Evolutionary conservation across 2,113 vertebrate genomes (phyloP).

Genomic region (Myocastor coypus): DNA sequence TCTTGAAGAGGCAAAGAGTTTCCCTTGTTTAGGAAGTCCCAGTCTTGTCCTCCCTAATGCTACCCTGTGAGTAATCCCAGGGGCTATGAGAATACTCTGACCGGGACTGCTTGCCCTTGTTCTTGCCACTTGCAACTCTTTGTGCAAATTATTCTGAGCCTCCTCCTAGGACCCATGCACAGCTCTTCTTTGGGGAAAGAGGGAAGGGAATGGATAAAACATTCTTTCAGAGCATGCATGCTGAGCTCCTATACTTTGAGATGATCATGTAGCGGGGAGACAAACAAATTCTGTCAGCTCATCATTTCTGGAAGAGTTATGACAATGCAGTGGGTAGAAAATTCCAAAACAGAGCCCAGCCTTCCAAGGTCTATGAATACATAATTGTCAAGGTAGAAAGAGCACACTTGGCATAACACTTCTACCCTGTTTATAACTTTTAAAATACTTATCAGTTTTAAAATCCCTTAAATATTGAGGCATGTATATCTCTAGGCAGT

Average conservation of each 20-base stretch:
- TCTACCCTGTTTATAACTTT: conserved; percentile 16
- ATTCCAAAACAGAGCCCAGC: background rate
- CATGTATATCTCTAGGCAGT: background rate
- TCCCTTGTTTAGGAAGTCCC: background rate
- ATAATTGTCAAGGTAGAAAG: background rate
- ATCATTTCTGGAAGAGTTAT: background rate
- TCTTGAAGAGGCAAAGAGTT: background rate
- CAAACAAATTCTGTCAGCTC: background rate
- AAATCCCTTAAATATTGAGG: background rate
- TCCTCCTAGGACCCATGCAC: background rate
- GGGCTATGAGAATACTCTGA: background rate
- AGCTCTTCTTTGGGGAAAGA: background rate
- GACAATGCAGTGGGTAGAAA: background rate
- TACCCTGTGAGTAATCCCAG: background rate
- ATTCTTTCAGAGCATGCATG: background rate
- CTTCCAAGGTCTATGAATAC: background rate
- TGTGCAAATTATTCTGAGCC: background rate
- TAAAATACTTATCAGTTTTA: background rate
- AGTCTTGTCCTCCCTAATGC: background rate
- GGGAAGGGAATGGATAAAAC: background rate
- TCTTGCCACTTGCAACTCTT: background rate
- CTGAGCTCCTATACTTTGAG: background rate
- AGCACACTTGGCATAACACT: background rate
- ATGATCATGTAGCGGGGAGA: background rate
- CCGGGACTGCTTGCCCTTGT: background rate